Evolutionary conservation across 2,888 invertebrate species (phyloP), one percentile per base, ranked within the genome.

Genomic region (Volucella inanis): DNA sequence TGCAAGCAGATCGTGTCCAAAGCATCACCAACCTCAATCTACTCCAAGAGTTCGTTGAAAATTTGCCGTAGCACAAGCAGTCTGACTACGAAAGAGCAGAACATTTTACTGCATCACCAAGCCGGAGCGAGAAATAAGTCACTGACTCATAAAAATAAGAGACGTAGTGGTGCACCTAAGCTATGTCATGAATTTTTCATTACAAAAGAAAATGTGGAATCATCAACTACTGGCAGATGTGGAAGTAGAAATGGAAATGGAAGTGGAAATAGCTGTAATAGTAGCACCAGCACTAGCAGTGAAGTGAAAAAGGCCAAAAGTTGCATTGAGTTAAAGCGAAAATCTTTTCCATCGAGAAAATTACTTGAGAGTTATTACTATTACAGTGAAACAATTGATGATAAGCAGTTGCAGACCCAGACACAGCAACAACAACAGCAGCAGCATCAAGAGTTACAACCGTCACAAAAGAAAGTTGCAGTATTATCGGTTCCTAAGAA

Each of bases 1-100:
- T 85, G 85, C 81, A 81, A 85, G 61, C 85, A 85, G 72, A 85
- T 85, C 68, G 81, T 85, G 67, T 72, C 85, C 54, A 85, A 85
- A 68, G 77, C 85, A 68, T 81, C 80, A 59, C 62, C 80, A 47
- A 50, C 71, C 65, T 68, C 72, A 12, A 64, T 81, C 43, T 72
- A 15, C 55, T 67, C 85, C 2, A 85, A 81, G 50, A 85, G 68
- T 31, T 77, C 76, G 39, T 31, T 81, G 18, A 77, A 76, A n/a
- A 71, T 84, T 55, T 80, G 75, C 31, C 84, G 84, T 8, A 84
- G 84, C 41, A 67, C 70, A 9, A 84, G 84, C 49, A 57, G 71
- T 39, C 41, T 84, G 31, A 80, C 84, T 12, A 12, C 49, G 31
- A 84, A 80, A 71, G 84, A 84, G 67, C 84, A 84, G 38, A 75